phyloP scores from a whole-genome alignment of 2,797 vertebrate species.

The Mus minutoides region DNA sequence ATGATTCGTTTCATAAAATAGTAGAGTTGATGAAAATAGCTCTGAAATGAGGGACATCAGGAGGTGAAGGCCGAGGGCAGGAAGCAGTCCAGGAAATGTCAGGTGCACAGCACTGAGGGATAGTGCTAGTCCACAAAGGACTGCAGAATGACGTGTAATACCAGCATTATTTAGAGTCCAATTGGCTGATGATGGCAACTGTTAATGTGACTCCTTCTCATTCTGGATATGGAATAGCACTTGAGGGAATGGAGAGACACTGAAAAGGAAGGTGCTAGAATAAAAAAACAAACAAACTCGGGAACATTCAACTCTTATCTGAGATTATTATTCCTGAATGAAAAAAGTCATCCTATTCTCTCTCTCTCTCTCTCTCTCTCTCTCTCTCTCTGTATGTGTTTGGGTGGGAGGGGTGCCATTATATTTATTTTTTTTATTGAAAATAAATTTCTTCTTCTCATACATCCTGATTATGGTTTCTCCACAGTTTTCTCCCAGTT shows the following conservation, averaged over 20 bases:
- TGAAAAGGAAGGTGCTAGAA: conserved; percentile 26
- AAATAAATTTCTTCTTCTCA: not conserved
- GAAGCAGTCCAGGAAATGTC: not conserved
- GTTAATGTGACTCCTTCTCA: not conserved
- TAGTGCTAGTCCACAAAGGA: not conserved
- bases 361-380: not conserved
- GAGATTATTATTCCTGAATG: not conserved
- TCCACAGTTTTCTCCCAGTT: not conserved
- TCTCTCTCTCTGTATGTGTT: too few relatives aligned
- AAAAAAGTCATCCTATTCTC: not conserved
- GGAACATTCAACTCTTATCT: not conserved
- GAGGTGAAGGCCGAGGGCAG: not conserved
- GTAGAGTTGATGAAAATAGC: conserved; percentile 36
- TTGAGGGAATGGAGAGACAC: not conserved
- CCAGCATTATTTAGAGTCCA: not conserved
- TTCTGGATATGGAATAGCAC: conserved; percentile 16
- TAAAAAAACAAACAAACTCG: conserved; percentile 57
- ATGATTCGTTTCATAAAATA: conserved; percentile 46
- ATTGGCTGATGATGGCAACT: not conserved
- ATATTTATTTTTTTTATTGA: not conserved
- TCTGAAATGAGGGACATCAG: not conserved
- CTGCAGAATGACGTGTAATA: not conserved
- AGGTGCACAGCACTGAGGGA: not conserved
- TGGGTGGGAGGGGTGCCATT: not conserved
- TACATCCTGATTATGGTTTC: not conserved